phyloP scores from a whole-genome alignment of 2,888 invertebrate genomes.

The Tenthredo scrophulariae region DNA sequence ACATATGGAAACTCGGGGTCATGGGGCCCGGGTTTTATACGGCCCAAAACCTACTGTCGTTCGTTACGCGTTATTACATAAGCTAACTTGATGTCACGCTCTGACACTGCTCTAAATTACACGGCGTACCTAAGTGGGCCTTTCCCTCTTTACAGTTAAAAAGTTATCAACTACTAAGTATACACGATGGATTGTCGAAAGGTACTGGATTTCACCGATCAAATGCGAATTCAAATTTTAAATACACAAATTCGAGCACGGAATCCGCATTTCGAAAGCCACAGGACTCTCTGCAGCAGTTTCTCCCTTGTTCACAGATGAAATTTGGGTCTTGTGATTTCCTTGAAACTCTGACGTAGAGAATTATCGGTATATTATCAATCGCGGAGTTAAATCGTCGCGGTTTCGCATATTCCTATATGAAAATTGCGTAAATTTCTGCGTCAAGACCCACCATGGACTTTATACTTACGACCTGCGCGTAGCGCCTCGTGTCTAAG shows the following conservation, averaged over 20 bases:
- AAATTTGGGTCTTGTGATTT: neutral
- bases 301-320: neutral
- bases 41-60: slow-evolving; percentile 36
- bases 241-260: neutral
- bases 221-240: neutral
- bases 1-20: slow-evolving; percentile 12
- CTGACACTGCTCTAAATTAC: slow-evolving; percentile 51
- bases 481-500: slow-evolving; percentile 53
- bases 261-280: neutral
- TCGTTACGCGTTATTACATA: slow-evolving; percentile 59
- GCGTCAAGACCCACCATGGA: neutral
- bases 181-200: neutral
- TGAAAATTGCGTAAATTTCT: neutral
- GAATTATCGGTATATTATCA: neutral
- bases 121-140: slow-evolving; percentile 29
- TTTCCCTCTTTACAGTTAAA: slow-evolving; percentile 43
- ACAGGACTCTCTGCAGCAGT: no score
- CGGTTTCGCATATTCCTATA: neutral
- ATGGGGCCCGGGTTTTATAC: slow-evolving; percentile 5
- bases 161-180: slow-evolving; percentile 13
- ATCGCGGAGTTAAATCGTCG: no score
- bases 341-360: neutral
- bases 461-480: neutral
- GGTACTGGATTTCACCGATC: neutral
- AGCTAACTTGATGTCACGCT: slow-evolving; percentile 56